Conservation (phyloP, 1,140 invertebrate species). For the Zeugodacus cucurbitae region DNA sequence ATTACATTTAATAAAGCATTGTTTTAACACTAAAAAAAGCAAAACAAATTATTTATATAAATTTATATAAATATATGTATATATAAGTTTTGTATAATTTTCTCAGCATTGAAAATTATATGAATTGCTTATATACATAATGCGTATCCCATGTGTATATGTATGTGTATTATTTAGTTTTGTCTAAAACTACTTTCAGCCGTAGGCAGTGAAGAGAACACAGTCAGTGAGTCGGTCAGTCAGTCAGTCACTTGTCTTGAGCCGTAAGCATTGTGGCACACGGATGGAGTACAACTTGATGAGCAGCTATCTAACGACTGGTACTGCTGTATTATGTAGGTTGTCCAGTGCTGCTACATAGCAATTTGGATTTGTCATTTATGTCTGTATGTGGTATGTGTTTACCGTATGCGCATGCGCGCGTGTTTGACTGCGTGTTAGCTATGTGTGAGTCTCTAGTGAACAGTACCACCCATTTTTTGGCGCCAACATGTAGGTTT, state of each 20-base stretch:
- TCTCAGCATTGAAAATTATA: constrained; percentile 17
- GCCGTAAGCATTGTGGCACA: neutral
- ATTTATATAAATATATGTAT: neutral
- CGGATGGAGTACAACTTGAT: neutral
- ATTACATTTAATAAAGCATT: constrained; percentile 16
- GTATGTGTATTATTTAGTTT: constrained; percentile 23
- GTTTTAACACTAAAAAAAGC: neutral
- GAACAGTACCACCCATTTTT: neutral
- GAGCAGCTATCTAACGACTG: too few species aligned
- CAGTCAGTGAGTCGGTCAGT: too few species aligned
- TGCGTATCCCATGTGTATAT: neutral
- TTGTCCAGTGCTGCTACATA: neutral
- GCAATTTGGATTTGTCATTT: neutral
- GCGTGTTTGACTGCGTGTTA: too few species aligned
- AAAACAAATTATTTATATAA: neutral
- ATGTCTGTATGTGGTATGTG: neutral
- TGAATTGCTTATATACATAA: neutral
- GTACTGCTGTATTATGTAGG: neutral
- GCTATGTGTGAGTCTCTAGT: too few species aligned
- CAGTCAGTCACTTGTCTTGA: neutral
- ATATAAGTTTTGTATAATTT: constrained; percentile 22
- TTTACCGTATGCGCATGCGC: too few species aligned
- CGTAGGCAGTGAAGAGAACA: neutral
- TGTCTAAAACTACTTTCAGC: constrained; percentile 28
- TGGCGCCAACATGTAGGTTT: neutral